phyloP scores from a whole-genome alignment of 53 echinoderm and acorn worm species.

The Stichopus horrens region DNA sequence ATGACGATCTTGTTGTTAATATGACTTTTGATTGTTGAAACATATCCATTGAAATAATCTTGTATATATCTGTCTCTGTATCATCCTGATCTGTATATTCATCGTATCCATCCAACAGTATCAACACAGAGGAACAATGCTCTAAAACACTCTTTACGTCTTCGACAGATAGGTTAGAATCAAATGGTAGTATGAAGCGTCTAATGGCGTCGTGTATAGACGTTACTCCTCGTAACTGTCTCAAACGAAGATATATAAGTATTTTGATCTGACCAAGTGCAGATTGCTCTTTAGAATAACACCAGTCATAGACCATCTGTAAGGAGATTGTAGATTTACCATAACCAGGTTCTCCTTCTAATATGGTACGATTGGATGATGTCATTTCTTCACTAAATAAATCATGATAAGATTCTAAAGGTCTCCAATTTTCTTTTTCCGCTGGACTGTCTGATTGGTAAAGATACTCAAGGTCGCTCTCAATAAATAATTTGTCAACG shows the following conservation, averaged over 20 bases:
- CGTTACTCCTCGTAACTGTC: not conserved
- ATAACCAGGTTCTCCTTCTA: no score
- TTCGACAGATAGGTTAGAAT: not conserved
- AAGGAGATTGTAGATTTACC: no score
- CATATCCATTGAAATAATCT: not conserved
- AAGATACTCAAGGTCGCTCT: no score
- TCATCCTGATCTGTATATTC: not conserved
- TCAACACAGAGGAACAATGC: not conserved
- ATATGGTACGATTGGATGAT: no score
- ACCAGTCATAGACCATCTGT: no score
- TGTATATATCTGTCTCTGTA: not conserved
- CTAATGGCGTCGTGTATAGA: not conserved
- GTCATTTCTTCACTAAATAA: no score
- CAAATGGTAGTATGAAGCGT: not conserved
- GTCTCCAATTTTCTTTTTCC: no score
- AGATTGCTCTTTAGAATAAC: no score
- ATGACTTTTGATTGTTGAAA: not conserved
- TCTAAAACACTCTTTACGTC: not conserved
- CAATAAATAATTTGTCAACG: no score
- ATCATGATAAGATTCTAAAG: no score
- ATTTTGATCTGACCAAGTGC: no score
- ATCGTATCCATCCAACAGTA: slow-evolving; percentile 4
- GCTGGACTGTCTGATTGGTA: no score
- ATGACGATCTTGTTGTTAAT: not conserved
- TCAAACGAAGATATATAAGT: not conserved